These are phyloP conservation scores for Gortyna flavago DNA, from an alignment of 2,888 invertebrate species.

Conservation along the genomic window DNA sequence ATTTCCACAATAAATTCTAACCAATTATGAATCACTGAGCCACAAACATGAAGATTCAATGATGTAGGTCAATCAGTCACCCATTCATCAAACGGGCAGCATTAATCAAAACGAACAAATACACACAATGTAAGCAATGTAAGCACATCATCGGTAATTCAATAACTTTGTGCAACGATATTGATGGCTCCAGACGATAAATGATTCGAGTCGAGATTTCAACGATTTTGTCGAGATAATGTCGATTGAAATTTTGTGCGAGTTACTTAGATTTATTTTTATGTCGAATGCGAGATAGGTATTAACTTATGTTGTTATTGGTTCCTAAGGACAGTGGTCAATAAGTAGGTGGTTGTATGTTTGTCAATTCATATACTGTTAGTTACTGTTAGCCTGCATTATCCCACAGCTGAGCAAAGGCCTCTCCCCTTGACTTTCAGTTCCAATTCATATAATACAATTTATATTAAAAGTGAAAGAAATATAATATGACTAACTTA, in stretches of 20 bases:
- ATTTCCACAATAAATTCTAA: slow-evolving; percentile 21
- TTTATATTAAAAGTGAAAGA: background rate
- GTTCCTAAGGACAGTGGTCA: background rate
- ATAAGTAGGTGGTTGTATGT: no score
- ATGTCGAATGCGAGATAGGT: background rate
- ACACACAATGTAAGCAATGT: slow-evolving; percentile 57
- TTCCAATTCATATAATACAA: background rate
- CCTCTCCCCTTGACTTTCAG: no score
- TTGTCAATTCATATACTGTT: no score
- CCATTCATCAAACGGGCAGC: slow-evolving; percentile 48
- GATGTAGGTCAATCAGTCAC: slow-evolving; percentile 61
- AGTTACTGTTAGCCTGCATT: no score
- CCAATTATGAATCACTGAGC: slow-evolving; percentile 44
- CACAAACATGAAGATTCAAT: slow-evolving; percentile 36
- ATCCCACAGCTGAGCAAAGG: no score
- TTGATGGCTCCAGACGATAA: slow-evolving; percentile 49
- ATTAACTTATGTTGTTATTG: background rate
- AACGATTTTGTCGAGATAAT: slow-evolving; percentile 37
- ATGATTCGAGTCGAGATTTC: slow-evolving; percentile 39
- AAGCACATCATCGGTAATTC: slow-evolving; percentile 58
- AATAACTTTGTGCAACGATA: slow-evolving; percentile 58
- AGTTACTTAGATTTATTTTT: slow-evolving; percentile 8
- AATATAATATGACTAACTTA: background rate
- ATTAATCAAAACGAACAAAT: slow-evolving; percentile 63
- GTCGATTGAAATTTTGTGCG: background rate